Base-by-base conservation (phyloP, 2,888 invertebrate genomes). In the Coremacera marginata region DNA sequence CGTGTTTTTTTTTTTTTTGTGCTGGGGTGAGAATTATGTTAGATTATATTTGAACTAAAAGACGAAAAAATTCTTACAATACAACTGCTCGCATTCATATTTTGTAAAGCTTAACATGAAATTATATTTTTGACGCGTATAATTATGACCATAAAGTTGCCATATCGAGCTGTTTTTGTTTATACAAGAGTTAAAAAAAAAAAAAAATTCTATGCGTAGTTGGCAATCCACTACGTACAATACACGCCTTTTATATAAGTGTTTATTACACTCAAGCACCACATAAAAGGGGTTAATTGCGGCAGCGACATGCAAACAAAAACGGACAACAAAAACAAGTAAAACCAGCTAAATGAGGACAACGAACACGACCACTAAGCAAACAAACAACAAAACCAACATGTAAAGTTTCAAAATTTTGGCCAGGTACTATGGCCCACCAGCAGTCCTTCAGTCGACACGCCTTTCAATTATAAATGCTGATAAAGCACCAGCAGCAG, bases 261-360 rank as follows among this genome's bases (percentile, higher is more conserved):
- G 11, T 22, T 60, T 25, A n/a, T 11, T 31, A 16, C 22, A 44
- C 52, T n/a, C 51, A n/a, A 25, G n/a, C 44, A 63, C 57, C 75
- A 68, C 77, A 31, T 60, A 79, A 84, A 84, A 84, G 83, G 84
- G 84, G 84, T 84, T 84, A 84, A 84, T 81, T 81, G 82, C 78
- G 68, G 37, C 65, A 27, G 63, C 65, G 31, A 52, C 70, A 52
- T 51, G 52, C 51, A 57, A 27, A 25, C 57, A 57, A 34, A 25
- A 31, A 49, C 44, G 34, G 14, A 14, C 8, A 49, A 19, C 52
- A 52, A 27, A 1, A 74, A 74, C 49, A 65, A 34, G 19, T 22
- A n/a, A 27, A 60, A 25, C 2, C 25, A 25, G 27, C 11, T 27
- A 60, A 19, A 27, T 60, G 16, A 25, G 11, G 27, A 60, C 31